Evolutionary conservation across 2,113 vertebrate genomes (phyloP).

Genomic region (Psephotus haematonotus): DNA sequence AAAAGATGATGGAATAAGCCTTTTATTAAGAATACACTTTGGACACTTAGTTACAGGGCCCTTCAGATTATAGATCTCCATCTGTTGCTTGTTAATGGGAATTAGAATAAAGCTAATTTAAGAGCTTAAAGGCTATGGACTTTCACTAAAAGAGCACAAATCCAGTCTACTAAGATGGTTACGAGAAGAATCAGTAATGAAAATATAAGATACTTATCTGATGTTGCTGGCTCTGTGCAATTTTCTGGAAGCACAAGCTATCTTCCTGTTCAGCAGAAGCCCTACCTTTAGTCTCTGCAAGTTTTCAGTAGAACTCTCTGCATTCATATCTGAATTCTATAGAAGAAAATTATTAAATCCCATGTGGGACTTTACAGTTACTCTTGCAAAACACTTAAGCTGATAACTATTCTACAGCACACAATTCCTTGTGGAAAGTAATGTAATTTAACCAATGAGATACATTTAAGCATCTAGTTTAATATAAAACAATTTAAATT

Average conservation of each 20-base stretch:
- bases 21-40: neutral
- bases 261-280: neutral
- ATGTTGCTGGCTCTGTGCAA: neutral
- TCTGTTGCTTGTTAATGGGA: conserved; percentile 34
- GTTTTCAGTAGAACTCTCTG: neutral
- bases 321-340: neutral
- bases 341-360: neutral
- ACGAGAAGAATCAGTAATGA: neutral
- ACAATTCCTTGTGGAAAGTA: neutral
- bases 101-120: conserved; percentile 57
- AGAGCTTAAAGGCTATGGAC: conserved; percentile 36
- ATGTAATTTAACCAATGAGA: neutral
- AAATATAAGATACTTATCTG: conserved; percentile 50
- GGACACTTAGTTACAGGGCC: neutral
- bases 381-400: conserved; percentile 19
- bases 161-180: conserved; percentile 2
- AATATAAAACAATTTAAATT: neutral
- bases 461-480: neutral
- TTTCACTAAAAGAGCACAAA: conserved; percentile 64
- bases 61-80: conserved; percentile 28
- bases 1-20: neutral
- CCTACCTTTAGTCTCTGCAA: neutral
- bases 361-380: neutral
- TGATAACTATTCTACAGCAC: conserved; percentile 3
- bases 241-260: conserved; percentile 6